phyloP scores from a whole-genome alignment of 2,113 vertebrate genomes.

The Terrapene triunguis region DNA sequence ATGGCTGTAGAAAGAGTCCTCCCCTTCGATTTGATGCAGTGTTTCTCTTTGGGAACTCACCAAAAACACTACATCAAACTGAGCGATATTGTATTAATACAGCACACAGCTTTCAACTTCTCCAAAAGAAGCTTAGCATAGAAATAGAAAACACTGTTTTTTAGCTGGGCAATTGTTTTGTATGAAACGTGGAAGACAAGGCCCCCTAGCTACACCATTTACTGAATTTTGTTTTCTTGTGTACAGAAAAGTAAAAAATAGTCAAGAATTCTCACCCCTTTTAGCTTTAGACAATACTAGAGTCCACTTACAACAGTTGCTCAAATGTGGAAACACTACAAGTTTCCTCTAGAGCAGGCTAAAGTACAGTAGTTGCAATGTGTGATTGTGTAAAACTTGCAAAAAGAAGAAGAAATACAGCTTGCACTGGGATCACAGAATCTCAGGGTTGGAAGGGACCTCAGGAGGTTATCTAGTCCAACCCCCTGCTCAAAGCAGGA shows the following conservation, averaged over 20 bases:
- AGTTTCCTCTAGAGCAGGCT: not conserved
- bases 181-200: not conserved
- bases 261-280: not conserved
- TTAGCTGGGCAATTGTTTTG: not conserved
- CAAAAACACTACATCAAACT: fast-evolving
- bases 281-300: not conserved
- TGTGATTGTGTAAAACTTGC: not conserved
- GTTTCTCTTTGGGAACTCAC: not conserved
- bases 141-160: not conserved
- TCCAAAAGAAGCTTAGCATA: not conserved
- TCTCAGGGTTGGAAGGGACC: too few species aligned
- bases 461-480: too few species aligned
- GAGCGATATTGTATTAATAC: not conserved
- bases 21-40: not conserved
- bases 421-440: not conserved
- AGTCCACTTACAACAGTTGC: not conserved
- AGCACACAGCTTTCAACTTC: not conserved
- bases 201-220: not conserved
- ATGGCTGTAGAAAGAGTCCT: slow-evolving; percentile 16
- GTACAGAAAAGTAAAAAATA: fast-evolving
- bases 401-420: fast-evolving
- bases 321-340: not conserved
- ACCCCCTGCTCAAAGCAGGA: too few species aligned
- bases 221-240: not conserved
- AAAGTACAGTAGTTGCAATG: not conserved